Conservation (phyloP, 2,888 invertebrate genomes). For the Hybos culiciformis region DNA sequence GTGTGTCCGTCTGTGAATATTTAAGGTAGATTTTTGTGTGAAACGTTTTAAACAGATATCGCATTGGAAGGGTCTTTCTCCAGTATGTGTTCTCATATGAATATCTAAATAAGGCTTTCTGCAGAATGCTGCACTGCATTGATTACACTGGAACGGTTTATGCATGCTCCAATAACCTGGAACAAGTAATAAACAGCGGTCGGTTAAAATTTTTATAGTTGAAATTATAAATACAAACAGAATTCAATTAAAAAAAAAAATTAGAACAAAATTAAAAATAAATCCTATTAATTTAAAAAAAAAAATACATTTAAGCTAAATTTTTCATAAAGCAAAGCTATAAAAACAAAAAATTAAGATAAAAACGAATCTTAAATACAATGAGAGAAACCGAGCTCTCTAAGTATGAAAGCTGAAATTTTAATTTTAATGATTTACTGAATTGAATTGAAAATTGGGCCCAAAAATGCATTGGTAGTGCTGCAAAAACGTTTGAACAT, state of each 20-base stretch:
- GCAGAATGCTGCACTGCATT: slow-evolving; percentile 46
- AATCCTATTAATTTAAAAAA: not conserved
- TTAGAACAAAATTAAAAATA: not conserved
- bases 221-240: slow-evolving; percentile 3
- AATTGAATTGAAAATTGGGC: no score
- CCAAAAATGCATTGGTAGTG: no score
- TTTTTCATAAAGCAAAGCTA: no score
- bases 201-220: slow-evolving; percentile 16
- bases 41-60: slow-evolving; percentile 56
- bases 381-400: no score
- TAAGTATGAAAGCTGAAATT: no score
- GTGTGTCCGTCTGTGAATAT: slow-evolving; percentile 57
- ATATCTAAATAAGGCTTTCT: slow-evolving; percentile 70
- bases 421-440: no score
- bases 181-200: slow-evolving; percentile 21
- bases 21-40: slow-evolving; percentile 59
- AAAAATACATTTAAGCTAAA: no score
- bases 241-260: slow-evolving; percentile 3
- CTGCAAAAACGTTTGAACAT: no score
- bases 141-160: slow-evolving; percentile 44
- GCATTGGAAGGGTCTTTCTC: slow-evolving; percentile 42
- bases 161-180: slow-evolving; percentile 26
- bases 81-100: slow-evolving; percentile 66
- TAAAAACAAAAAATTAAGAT: no score
- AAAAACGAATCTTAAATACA: no score